Base-by-base conservation (phyloP, 2,888 invertebrate species). In the Uloborus plumipes region DNA sequence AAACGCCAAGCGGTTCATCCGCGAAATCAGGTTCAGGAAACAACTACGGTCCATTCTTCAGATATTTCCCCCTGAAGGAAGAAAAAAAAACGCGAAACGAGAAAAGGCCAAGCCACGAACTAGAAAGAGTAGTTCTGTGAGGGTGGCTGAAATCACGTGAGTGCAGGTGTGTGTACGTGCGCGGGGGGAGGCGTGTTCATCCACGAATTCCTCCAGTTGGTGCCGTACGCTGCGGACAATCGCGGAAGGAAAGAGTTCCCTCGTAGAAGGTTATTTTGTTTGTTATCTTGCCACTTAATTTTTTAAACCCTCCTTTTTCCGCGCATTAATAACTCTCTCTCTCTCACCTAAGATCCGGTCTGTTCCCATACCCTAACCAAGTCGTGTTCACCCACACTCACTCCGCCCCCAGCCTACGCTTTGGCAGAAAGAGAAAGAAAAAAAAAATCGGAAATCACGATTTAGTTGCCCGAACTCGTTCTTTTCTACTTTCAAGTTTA, bases 271-370 rank as follows among this genome's bases (percentile, higher is more conserved):
- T 51, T 73, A 31, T 72, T 62, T 50, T 50, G 18, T 61, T 53
- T 53, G 39, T 58, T 61, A 47, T 71, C 59, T 62, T 16, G 15
- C n/a, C 61, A 31, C n/a, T 55, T 59, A 26, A 22, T 18, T 15
- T 71, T 22, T 22, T 20, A 39, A 9, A 31, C n/a, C 59, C 22
- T 55, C 50, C 66, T 53, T 53, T 75, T 55, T 66, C 22, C 26
- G 49, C 20, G 64, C 74, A 74, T 81, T 81, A 81, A 81, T 81
- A 81, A 81, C 80, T 75, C 80, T 76, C 76, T 26, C 76, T 26
- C 62, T 61, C 55, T 50, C 59, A 20, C 39, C 9, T 39, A 39
- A 75, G 74, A 74, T 75, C 80, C 74, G 80, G 74, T 75, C 80
- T 18, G 58, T 81, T 75, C 80, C 80, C 69, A 74, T 69, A 51